These are phyloP conservation scores for Nemoura dubitans DNA, from an alignment of 2,888 invertebrate species.

Conservation along the genomic window DNA sequence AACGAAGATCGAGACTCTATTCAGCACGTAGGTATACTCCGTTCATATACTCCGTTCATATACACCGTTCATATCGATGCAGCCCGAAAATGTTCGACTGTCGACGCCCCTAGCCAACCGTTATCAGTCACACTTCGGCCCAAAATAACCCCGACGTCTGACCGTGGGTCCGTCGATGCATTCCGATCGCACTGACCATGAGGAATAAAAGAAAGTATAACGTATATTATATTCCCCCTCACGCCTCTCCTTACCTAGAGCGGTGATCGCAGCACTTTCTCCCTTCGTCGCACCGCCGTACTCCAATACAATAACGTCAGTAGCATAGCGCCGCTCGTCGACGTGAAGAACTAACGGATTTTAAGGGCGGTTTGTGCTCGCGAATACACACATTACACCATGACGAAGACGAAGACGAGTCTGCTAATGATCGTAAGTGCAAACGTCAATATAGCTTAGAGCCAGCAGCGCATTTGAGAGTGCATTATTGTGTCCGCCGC, in stretches of 20 bases:
- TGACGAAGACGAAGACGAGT: not conserved
- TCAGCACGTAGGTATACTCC: not conserved
- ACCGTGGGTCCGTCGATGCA: not conserved
- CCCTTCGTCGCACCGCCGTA: not conserved
- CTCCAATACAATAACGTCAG: not conserved
- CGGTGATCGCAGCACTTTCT: not conserved
- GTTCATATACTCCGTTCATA: too few species aligned
- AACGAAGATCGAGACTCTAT: not conserved
- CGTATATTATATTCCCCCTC: not conserved
- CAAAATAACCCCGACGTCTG: not conserved
- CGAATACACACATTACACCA: not conserved
- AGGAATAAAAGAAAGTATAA: not conserved
- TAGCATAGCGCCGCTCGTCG: not conserved
- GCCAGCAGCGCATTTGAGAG: not conserved
- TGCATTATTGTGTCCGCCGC: not conserved
- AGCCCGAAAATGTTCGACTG: too few species aligned
- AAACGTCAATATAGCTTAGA: not conserved
- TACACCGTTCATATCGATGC: too few species aligned
- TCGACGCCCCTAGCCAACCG: too few species aligned
- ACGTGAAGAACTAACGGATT: not conserved
- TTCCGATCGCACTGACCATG: not conserved
- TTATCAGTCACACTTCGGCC: not conserved
- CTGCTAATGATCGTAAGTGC: not conserved
- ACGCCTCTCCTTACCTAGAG: not conserved
- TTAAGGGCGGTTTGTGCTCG: not conserved